phyloP scores from a whole-genome alignment of 2,888 invertebrate species.

The Silvanus unidentatus region DNA sequence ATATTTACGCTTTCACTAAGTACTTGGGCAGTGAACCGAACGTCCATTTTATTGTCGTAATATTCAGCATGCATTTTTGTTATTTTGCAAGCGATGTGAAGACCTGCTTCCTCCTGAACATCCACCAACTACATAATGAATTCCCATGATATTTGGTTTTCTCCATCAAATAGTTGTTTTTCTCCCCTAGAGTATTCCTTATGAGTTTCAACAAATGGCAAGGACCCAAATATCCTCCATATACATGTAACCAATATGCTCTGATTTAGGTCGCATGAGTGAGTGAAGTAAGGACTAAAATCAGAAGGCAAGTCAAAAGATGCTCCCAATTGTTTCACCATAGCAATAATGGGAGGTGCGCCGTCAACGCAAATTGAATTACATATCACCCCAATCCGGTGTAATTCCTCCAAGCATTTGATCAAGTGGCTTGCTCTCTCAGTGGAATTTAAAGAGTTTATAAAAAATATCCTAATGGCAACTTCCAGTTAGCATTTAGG shows the following conservation, averaged over 20 bases:
- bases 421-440: neutral
- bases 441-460: neutral
- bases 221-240: constrained; percentile 7
- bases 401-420: neutral
- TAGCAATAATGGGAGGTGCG: neutral
- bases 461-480: neutral
- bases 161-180: neutral
- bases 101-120: constrained; percentile 1
- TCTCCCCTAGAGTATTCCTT: constrained; percentile 3
- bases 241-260: constrained; percentile 5
- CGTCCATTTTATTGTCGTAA: constrained; percentile 17
- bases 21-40: constrained; percentile 16
- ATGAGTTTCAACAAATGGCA: constrained; percentile 11
- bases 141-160: neutral
- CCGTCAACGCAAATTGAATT: neutral
- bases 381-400: neutral
- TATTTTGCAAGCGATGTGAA: constrained; percentile 7
- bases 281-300: constrained; percentile 7
- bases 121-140: constrained; percentile 1
- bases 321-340: constrained; percentile 1
- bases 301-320: neutral
- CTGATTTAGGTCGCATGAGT: constrained; percentile 4
- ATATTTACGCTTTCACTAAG: constrained; percentile 17
- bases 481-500: neutral
- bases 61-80: constrained; percentile 11